Base-by-base conservation (phyloP, 2,113 vertebrate species). In the Girardinichthys multiradiatus region DNA sequence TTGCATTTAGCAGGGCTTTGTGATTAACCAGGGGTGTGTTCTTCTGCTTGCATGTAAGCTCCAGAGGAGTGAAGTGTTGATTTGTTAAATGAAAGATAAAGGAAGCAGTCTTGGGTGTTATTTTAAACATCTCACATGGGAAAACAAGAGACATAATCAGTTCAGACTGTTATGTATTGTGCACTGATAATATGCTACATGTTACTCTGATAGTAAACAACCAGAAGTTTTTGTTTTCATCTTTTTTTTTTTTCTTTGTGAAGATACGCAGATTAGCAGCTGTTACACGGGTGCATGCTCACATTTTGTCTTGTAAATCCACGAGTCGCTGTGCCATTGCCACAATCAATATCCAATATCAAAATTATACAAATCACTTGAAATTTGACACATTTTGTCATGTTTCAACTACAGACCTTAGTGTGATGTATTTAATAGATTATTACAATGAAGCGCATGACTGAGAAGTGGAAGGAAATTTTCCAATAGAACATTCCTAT, bases 21-120 rank as follows among this genome's bases (percentile, higher is more conserved):
- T 81, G 76, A 85, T 89, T 77, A 82, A 87, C 69, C 64, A 45
- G 76, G 77, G 77, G 81, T 68, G 48, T 74, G 86, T 80, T 86
- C 82, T 86, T 74, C 70, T 89, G 88, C 77, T 48, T 64, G 58
- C 71, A 5, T 45, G 64, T 57, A 79, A 74, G 68, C 67, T 66
- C 72, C 57, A 76, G 60, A 69, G 77, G 70, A 70, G 74, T 80
- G 54, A 66, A 76, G 64, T 33, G 60, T 68, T 72, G 63, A 77
- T 76, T 72, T 74, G 69, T 59, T 72, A 60, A 81, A 70, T 45
- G 21, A 58, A 59, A 76, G 77, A 83, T 68, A 30, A 74, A 72
- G 82, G 65, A 57, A 80, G 70, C 37, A 13, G 77, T 63, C 58
- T 72, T 37, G 19, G 64, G 58, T 70, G 17, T 63, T 57, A 72